phyloP scores from a whole-genome alignment of 2,113 vertebrate species.

The Oxyruncus cristatus region DNA sequence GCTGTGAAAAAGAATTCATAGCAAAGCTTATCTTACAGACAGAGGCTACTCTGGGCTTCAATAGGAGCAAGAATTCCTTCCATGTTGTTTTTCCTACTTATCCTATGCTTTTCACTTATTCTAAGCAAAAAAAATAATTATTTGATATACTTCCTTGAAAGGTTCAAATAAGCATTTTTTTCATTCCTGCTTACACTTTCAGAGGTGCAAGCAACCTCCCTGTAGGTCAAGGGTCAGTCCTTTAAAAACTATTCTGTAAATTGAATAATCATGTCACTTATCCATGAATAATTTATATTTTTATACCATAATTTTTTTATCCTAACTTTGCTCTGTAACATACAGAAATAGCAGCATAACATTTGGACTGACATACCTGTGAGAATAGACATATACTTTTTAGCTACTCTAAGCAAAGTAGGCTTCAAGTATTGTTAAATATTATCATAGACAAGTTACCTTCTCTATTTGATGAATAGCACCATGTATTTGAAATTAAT shows the following conservation, averaged over 20 bases:
- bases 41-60: slow-evolving; percentile 40
- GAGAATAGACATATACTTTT: slow-evolving; percentile 40
- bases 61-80: neutral
- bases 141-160: neutral
- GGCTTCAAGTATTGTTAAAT: slow-evolving; percentile 68
- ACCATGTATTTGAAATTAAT: slow-evolving; percentile 78
- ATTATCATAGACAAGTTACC: slow-evolving; percentile 76
- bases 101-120: neutral
- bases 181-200: neutral
- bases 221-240: neutral
- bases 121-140: slow-evolving; percentile 31
- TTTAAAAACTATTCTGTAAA: slow-evolving; percentile 17
- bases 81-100: neutral
- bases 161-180: neutral
- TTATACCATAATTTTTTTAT: neutral
- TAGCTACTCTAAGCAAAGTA: slow-evolving; percentile 48
- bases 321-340: neutral
- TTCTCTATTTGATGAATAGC: slow-evolving; percentile 76
- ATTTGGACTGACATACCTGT: neutral
- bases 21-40: neutral
- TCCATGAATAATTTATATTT: neutral
- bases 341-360: neutral
- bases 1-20: slow-evolving; percentile 37
- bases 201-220: neutral
- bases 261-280: neutral